These are phyloP conservation scores for Heteractis magnifica DNA, from an alignment of 92 coral and sea anemone species.

Conservation along the genomic window DNA sequence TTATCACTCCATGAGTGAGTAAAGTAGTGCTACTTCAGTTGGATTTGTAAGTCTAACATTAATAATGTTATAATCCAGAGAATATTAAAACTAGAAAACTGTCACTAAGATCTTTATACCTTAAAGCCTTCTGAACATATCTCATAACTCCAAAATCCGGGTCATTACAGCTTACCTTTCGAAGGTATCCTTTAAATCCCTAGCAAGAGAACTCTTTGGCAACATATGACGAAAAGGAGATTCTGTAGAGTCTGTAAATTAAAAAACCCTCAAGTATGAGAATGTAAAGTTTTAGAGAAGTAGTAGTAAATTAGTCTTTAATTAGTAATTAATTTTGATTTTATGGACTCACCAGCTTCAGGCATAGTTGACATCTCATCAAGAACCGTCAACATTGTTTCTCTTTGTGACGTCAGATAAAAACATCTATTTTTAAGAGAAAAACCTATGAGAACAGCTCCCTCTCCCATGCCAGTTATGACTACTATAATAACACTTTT, in stretches of 20 bases:
- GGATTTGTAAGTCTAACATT: too few relatives aligned
- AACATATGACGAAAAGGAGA: conserved; percentile 92
- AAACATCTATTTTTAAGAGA: conserved; percentile 60
- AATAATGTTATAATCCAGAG: too few relatives aligned
- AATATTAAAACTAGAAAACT: too few relatives aligned
- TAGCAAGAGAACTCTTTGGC: conserved; percentile 88
- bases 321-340: background rate
- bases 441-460: too few relatives aligned
- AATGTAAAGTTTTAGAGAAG: too few relatives aligned
- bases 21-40: too few relatives aligned
- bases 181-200: conserved; percentile 78
- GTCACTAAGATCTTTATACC: too few relatives aligned
- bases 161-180: conserved; percentile 59
- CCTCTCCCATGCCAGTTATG: too few relatives aligned
- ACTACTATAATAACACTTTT: too few relatives aligned
- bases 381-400: conserved; percentile 89
- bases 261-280: background rate
- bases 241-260: conserved; percentile 71
- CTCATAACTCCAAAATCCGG: background rate
- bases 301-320: too few relatives aligned
- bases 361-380: conserved; percentile 93
- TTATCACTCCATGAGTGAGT: too few relatives aligned
- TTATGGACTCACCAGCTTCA: conserved; percentile 63
- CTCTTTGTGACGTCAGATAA: conserved; percentile 89
- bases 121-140: too few relatives aligned